Evolutionary conservation across 2,888 invertebrate species (phyloP), one percentile per base, ranked within the genome.

Genomic region (Silvanus unidentatus): DNA sequence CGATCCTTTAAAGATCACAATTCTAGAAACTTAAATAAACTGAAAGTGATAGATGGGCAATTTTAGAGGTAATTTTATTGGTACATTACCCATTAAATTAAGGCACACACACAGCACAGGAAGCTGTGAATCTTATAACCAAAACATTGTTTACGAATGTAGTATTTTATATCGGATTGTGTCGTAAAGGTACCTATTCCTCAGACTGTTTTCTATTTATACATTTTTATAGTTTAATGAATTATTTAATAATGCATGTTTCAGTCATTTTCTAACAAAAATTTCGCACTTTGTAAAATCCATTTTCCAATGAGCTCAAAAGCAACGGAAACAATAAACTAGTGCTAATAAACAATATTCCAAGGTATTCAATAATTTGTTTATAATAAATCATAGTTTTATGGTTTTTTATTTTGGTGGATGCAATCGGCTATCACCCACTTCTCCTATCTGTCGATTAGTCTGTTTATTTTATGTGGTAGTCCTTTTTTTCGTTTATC

Each of bases 381-480:
- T 64, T 66, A 64, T 60, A 64, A 66, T 65, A 66, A 65, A 57
- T 63, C 64, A 50, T n/a, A 22, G 40, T 16, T 12, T 29, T 40
- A 16, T 22, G 40, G 38, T 45, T 34, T 46, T 49, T 39, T 42
- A 49, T 44, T 47, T 47, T 55, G 43, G 43, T 49, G 22, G 22
- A 5, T 22, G 4, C n/a, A 12, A 12, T 12, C 32, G 32, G n/a
- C 5, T 32, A 32, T 32, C 32, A 32, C 32, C 32, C 32, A 32
- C 32, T 32, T 32, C 32, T 32, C 10, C 4, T 32, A 32, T 32
- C 32, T 22, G 8, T 5, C 3, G 22, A 22, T 22, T 22, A 22
- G 3, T 22, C 8, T 22, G 22, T 22, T 22, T 22, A 22, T 22
- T 22, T 22, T 22, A 22, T 22, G 8, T 22, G 8, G 3, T 22